Base-by-base conservation (phyloP, 2,888 invertebrate species). In the Galeruca laticollis region DNA sequence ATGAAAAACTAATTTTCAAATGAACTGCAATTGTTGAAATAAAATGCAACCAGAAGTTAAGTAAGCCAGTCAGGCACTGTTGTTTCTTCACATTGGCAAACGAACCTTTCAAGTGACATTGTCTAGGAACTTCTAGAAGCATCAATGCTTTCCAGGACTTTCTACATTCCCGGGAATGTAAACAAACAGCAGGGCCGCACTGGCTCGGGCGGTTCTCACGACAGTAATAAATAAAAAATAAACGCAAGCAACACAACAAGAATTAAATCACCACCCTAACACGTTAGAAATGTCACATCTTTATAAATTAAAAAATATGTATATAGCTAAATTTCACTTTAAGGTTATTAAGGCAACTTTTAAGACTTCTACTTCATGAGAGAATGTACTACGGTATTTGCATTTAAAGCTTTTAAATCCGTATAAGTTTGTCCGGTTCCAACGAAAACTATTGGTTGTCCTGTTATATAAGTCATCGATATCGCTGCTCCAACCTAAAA, bases 381-480 rank as follows among this genome's bases (percentile, higher is more conserved):
- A 66, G 98, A 95, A 82, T 95, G 93, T 5, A 99, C 99, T 49
- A 99, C 98, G 64, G 98, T 97, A 83, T 95, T 96, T 10, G 95
- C 96, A 85, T 99, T 99, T 77, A 99, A 89, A 69, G 96, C 97
- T 85, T 98, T 97, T 80, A 99, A 88, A 87, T 99, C 99, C 0
- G 96, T 95, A 86, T 99, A 99, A 0, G 99, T 99, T 87, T 99
- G 99, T 1, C 99, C 99, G 2, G 98, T 99, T 47, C 99, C 99
- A 15, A 99, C 99, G 84, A 98, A 98, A 54, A 98, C 97, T 64
- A 99, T 99, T 0, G 99, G 99, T 86, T 99, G 99, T 0, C 99
- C 99, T 0, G 99, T 99, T 73, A 99, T 98, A 86, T 99, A 99
- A 0, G 99, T 98, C 99, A 99, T 99, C 15, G 99, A 99, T 79